Conservation (phyloP, 1,140 invertebrate species). For the Lasioglossum albipes region DNA sequence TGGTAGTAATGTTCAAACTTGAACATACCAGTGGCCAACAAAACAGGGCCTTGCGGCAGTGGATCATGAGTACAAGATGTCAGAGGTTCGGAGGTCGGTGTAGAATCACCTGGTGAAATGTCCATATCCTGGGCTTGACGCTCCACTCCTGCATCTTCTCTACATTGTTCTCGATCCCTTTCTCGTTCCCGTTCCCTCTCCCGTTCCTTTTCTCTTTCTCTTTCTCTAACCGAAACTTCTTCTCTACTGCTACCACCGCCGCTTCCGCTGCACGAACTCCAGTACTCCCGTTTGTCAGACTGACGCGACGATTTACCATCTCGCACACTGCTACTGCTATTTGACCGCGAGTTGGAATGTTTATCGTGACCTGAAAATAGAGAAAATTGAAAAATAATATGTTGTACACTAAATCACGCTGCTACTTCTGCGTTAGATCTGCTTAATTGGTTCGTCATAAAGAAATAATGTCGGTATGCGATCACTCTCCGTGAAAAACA, state of each 20-base stretch:
- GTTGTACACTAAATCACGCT: conserved; percentile 1
- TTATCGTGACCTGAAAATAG: conserved; percentile 83
- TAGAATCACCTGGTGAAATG: conserved; percentile 91
- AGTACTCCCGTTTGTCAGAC: conserved; percentile 79
- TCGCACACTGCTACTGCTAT: conserved; percentile 79
- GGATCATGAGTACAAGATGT: conserved; percentile 74
- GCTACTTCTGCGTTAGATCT: neutral
- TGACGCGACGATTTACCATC: conserved; percentile 79
- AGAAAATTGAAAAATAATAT: conserved; percentile 19
- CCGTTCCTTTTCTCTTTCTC: conserved; percentile 73
- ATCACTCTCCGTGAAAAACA: too few species aligned
- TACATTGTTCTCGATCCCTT: conserved; percentile 72
- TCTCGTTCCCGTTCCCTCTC: conserved; percentile 70
- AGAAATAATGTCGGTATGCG: too few species aligned
- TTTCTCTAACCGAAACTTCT: conserved; percentile 61
- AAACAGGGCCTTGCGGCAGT: conserved; percentile 81
- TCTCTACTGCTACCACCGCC: conserved; percentile 71
- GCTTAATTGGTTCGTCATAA: too few species aligned
- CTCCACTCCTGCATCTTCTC: conserved; percentile 73
- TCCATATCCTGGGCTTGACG: conserved; percentile 89
- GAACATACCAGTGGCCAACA: conserved; percentile 82
- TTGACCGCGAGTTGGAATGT: conserved; percentile 88
- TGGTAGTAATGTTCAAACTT: neutral
- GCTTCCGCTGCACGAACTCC: conserved; percentile 74
- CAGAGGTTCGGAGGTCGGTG: conserved; percentile 86